Evolutionary conservation across 2,113 vertebrate species (phyloP).

Genomic region (Prinia subflava): DNA sequence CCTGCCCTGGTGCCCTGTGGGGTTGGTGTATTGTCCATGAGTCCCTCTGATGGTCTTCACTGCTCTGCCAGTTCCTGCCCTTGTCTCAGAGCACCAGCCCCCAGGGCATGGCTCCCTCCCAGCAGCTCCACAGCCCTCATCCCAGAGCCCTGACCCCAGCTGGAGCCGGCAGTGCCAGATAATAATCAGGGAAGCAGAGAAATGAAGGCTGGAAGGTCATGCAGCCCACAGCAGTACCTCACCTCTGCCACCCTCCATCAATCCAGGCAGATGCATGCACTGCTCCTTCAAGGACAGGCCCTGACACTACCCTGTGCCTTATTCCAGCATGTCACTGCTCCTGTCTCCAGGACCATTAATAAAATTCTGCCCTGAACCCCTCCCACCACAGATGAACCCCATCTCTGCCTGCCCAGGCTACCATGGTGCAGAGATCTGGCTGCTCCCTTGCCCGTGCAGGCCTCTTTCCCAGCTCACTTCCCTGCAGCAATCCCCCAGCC

Average conservation of each 20-base stretch:
- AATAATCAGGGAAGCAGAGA: neutral
- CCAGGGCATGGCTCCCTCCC: neutral
- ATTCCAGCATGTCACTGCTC: neutral
- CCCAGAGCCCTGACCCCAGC: constrained; percentile 10
- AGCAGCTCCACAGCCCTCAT: neutral
- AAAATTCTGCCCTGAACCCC: neutral
- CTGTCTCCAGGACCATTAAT: neutral
- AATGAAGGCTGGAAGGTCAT: constrained; percentile 34
- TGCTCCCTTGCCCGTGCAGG: neutral
- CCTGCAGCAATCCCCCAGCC: neutral
- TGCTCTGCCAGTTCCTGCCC: neutral
- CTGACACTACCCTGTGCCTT: neutral
- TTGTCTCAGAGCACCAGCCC: accelerated
- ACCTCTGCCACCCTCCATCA: neutral
- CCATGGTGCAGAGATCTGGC: neutral
- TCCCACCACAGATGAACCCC: neutral
- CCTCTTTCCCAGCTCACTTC: neutral
- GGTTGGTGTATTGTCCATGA: accelerated
- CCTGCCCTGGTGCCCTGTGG: accelerated
- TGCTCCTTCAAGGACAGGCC: neutral
- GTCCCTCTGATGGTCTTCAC: neutral
- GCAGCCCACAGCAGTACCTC: neutral
- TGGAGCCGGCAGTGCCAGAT: neutral
- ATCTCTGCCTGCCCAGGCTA: neutral
- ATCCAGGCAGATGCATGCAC: neutral